phyloP scores from a whole-genome alignment of 1,140 invertebrate species.

The Drosophila subobscura region DNA sequence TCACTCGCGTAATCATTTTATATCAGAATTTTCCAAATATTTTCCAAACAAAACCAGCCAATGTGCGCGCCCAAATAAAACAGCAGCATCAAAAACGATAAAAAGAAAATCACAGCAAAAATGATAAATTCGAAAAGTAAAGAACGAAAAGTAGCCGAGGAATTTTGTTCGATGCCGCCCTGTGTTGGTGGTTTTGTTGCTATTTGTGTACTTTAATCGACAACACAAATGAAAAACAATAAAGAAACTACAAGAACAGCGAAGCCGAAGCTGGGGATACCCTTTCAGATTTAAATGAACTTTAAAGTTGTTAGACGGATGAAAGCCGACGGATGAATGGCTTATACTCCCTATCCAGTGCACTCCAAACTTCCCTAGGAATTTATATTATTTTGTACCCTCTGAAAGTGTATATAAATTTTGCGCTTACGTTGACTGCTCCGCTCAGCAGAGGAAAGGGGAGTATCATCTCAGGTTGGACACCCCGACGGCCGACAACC shows the following conservation, averaged over 20 bases:
- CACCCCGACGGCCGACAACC: conserved; percentile 34
- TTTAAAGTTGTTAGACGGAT: no score
- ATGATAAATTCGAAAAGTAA: conserved; percentile 29
- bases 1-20: conserved; percentile 23
- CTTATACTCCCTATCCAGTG: no score
- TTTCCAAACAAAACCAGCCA: conserved; percentile 48
- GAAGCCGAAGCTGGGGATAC: no score
- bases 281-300: no score
- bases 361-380: no score
- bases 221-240: conserved; percentile 34
- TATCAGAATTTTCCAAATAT: conserved; percentile 51
- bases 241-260: conserved; percentile 9
- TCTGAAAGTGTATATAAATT: conserved; percentile 14
- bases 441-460: conserved; percentile 1
- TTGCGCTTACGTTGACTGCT: conserved; percentile 66
- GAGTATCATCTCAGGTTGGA: conserved; percentile 39
- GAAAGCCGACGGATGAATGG: no score
- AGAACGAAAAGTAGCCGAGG: conserved; percentile 40
- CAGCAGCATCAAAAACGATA: conserved; percentile 56
- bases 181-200: conserved; percentile 42
- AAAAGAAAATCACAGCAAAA: conserved; percentile 28
- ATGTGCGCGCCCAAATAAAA: conserved; percentile 56
- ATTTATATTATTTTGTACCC: no score
- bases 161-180: conserved; percentile 46
- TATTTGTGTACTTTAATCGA: conserved; percentile 72